Base-by-base conservation (phyloP, 1,140 invertebrate genomes). In the Dendroctonus valens region DNA sequence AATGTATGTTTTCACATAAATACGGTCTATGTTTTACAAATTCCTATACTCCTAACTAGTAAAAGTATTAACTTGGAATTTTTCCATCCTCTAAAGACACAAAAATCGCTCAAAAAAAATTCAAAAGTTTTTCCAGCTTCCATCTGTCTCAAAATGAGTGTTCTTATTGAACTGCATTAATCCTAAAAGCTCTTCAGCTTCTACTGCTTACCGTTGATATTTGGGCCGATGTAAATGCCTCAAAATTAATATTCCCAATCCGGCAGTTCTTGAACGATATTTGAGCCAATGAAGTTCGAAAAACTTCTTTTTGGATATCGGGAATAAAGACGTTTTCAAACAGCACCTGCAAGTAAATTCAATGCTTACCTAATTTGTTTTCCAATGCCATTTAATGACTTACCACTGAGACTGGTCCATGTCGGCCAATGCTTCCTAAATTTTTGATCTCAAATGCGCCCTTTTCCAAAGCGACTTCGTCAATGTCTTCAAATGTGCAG, bases 221-320 rank as follows among this genome's bases (percentile, higher is more conserved):
- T 39, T 82, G 82, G 64, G 85, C 83, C 0, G 87, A 85, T 44
- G 81, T 83, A 72, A 91, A 90, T 2, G 89, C 87, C 6, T 85
- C 81, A 41, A 80, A 76, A 3, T 79, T 78, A 12, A 91, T 83
- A 3, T 76, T 78, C 26, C 79, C 76, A 3, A 88, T 83, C 66
- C 79, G 77, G 11, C 86, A 81, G 60, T 83, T 78, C 41, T 82
- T 79, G 75, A 91, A 82, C 9, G 77, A 78, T 44, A 91, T 81
- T 52, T 84, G 82, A 0, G 84, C 84, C 6, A 85, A 81, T 2
- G 82, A 83, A 2, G 87, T 87, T 39, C 84, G 83, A 69, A 91
- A 91, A 0, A 85, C 82, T 55, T 81, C 80, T 8, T 76, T 75
- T 26, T 86, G 84, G 44, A 91, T 73, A 70, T 84, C 82, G 12